Evolutionary conservation across 2,113 vertebrate species (phyloP), one percentile per base, ranked within the genome.

Genomic region (Entelurus aequoreus): DNA sequence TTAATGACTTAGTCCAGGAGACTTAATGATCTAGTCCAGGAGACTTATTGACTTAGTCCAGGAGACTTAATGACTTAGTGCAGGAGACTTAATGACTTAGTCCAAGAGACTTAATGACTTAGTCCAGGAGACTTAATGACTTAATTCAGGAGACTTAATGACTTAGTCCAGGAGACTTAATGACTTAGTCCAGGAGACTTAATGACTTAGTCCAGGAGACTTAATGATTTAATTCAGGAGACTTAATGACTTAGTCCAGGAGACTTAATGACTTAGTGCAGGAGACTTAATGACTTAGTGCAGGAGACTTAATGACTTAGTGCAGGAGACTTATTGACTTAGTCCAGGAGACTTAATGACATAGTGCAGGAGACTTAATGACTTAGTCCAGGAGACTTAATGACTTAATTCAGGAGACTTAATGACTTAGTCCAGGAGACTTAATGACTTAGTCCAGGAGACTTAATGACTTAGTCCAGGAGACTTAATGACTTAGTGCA

Each of bases 301-400:
- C 56, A 66, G 2, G 28, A 28, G 28, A 1, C 28, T 4, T 28
- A 69, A 66, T 70, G 54, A 79, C 53, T 16, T 28, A 56, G n/a
- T n/a, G n/a, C n/a, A n/a, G n/a, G n/a, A 79, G 67, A 49, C 65
- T 64, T 62, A 77, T 81, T 76, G 74, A 69, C 68, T 52, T 8
- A 15, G 37, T 63, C 66, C 56, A 66, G 2, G 28, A 28, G 28
- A 1, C 28, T 4, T 28, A 69, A 66, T 70, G 54, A 79, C 53
- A 15, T 28, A 56, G n/a, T n/a, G n/a, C n/a, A n/a, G n/a, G n/a
- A 79, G 67, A 49, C 65, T 64, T 62, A 77, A 79, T 76, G 74
- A 69, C 68, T 52, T 8, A 15, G 37, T 63, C 66, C 56, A 66
- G 2, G 28, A 28, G 28, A 1, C 28, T 4, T 28, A 69, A 66